A percentile compares a stretch with the other conserved stretches of the same genome.
Evolutionary conservation across 2,797 vertebrate genomes (phyloP).

Genomic region (Glyptemys insculpta): DNA sequence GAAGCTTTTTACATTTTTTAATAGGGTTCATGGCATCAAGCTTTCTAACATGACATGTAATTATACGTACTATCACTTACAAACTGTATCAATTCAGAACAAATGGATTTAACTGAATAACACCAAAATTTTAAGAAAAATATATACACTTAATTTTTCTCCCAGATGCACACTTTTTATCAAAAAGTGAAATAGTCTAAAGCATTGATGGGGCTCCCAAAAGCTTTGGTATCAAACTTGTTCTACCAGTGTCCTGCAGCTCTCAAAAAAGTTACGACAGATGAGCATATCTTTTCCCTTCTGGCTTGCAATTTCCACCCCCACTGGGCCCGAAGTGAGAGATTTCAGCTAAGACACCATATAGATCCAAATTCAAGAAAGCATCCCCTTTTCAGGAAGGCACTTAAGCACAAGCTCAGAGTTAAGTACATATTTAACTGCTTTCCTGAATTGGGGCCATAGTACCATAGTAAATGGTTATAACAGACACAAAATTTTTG

Average conservation of each 20-base stretch:
- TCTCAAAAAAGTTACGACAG: not conserved
- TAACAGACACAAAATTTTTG: constrained; percentile 55
- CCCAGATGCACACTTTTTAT: not conserved
- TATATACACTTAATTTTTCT: not conserved
- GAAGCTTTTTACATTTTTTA: not conserved
- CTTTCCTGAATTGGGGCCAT: constrained; percentile 63
- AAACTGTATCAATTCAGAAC: constrained; percentile 28
- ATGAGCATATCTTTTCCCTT: not conserved
- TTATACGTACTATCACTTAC: not conserved
- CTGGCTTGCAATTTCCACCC: constrained; percentile 27
- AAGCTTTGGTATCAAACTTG: not conserved
- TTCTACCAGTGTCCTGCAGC: not conserved
- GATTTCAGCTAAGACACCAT: constrained; percentile 54
- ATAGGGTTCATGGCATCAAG: not conserved
- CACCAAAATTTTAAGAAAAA: not conserved
- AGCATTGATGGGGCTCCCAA: constrained; percentile 7
- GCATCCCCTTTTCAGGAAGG: constrained; percentile 17
- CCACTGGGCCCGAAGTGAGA: constrained; percentile 32
- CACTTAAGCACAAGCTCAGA: constrained; percentile 45
- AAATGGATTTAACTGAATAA: not conserved
- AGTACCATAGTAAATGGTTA: constrained; percentile 63
- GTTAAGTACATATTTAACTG: constrained; percentile 56
- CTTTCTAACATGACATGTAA: constrained; percentile 17
- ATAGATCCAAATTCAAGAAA: constrained; percentile 44
- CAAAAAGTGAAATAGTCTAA: constrained; percentile 15